phyloP scores from a whole-genome alignment of 1,140 invertebrate genomes.

The Drosophila elegans region DNA sequence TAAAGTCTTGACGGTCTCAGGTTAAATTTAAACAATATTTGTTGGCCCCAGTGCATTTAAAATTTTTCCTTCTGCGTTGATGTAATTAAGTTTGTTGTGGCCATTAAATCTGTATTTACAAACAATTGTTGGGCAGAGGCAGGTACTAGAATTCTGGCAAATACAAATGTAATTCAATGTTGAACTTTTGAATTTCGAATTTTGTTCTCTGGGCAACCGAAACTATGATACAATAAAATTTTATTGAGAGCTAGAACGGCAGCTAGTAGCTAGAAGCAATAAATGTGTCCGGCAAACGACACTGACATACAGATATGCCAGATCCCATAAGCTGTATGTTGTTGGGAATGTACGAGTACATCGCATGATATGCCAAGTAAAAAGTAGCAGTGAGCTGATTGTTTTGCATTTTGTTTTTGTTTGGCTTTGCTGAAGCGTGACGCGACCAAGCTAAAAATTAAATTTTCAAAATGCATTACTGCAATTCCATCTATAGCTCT shows the following conservation, averaged over 20 bases:
- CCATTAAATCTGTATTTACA: slow-evolving; percentile 28
- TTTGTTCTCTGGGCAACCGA: not conserved
- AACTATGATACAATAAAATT: slow-evolving; percentile 41
- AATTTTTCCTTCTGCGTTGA: not conserved
- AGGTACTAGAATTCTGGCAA: slow-evolving; percentile 6
- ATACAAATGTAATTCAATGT: slow-evolving; percentile 31
- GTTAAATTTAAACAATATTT: too few species aligned
- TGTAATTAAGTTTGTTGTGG: slow-evolving; percentile 15
- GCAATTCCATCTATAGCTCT: slow-evolving; percentile 39
- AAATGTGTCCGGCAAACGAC: slow-evolving; percentile 18
- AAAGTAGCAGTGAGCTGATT: slow-evolving; percentile 42
- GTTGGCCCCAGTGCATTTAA: not conserved
- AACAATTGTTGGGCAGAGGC: slow-evolving; percentile 9
- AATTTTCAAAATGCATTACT: slow-evolving; percentile 45
- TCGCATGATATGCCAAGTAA: slow-evolving; percentile 7
- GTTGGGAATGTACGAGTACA: slow-evolving; percentile 5
- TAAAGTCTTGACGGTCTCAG: too few species aligned
- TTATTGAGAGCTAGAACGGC: slow-evolving; percentile 42
- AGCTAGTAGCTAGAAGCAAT: slow-evolving; percentile 32
- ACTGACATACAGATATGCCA: slow-evolving; percentile 39
- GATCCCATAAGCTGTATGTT: slow-evolving; percentile 7
- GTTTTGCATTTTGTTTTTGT: slow-evolving; percentile 51
- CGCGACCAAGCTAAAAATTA: slow-evolving; percentile 40
- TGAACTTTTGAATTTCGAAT: slow-evolving; percentile 17
- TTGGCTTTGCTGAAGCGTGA: slow-evolving; percentile 43